These are phyloP conservation scores for Urocynchramus pylzowi DNA, from an alignment of 2,113 vertebrate genomes.

Conservation along the genomic window DNA sequence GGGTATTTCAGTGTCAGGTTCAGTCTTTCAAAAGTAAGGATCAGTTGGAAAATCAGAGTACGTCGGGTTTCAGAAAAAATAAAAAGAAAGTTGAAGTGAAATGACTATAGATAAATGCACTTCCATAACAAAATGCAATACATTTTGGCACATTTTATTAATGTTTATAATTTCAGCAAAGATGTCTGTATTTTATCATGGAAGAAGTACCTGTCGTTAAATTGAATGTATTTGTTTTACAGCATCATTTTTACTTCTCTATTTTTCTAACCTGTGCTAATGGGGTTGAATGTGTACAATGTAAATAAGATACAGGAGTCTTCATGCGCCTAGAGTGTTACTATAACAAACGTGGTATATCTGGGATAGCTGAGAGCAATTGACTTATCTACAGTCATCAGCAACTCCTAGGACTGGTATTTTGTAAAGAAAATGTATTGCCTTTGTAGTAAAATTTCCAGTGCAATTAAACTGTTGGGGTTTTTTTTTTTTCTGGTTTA, in stretches of 20 bases:
- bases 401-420: conserved; percentile 57
- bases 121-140: conserved; percentile 52
- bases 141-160: conserved; percentile 64
- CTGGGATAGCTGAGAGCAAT: conserved; percentile 39
- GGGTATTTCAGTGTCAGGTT: neutral
- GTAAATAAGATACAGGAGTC: conserved; percentile 54
- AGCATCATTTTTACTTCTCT: conserved; percentile 51
- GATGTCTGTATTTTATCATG: conserved; percentile 36
- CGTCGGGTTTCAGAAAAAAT: neutral
- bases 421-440: conserved; percentile 55
- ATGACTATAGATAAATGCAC: conserved; percentile 24
- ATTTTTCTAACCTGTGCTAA: conserved; percentile 75
- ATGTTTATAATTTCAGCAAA: conserved; percentile 47
- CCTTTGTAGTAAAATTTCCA: conserved; percentile 74
- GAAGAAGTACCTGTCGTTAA: conserved; percentile 56
- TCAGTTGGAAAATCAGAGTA: neutral
- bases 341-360: conserved; percentile 65
- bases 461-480: conserved; percentile 76
- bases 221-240: conserved; percentile 77
- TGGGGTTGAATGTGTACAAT: conserved; percentile 66
- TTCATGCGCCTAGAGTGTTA: conserved; percentile 65
- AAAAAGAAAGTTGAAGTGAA: conserved; percentile 11
- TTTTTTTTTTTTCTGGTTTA: conserved; percentile 51
- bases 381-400: conserved; percentile 46
- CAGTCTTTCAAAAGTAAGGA: neutral